Evolutionary conservation across 2,797 vertebrate genomes (phyloP).

Genomic region (Salarias fasciatus): DNA sequence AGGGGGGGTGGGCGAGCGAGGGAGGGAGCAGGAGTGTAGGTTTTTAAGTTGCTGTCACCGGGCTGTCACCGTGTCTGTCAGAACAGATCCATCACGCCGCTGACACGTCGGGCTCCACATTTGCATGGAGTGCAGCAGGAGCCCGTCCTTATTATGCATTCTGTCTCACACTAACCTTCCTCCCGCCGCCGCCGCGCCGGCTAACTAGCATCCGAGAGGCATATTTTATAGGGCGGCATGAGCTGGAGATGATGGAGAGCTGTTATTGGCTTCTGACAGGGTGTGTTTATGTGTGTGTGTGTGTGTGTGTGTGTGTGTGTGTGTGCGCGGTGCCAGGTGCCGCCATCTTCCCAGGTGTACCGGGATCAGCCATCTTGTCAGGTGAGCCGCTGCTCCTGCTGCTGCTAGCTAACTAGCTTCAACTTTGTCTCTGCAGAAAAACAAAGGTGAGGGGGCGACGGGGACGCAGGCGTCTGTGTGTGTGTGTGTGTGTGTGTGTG

Average conservation of each 20-base stretch:
- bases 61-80: conserved; percentile 83
- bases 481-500: conserved; percentile 14
- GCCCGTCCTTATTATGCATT: conserved; percentile 73
- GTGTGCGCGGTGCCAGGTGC: conserved; percentile 5
- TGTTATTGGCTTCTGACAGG: conserved; percentile 50
- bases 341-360: conserved; percentile 72
- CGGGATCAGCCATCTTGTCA: conserved; percentile 68
- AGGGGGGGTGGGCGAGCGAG: conserved; percentile 29
- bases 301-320: not conserved
- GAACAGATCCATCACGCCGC: conserved; percentile 82
- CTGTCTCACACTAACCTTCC: conserved; percentile 72
- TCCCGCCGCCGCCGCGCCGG: conserved; percentile 54
- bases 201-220: conserved; percentile 68
- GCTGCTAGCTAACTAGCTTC: conserved; percentile 46
- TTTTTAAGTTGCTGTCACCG: conserved; percentile 81
- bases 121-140: conserved; percentile 79
- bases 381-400: conserved; percentile 45
- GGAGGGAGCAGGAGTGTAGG: conserved; percentile 56
- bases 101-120: conserved; percentile 79
- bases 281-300: conserved; percentile 19
- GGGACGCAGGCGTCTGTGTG: conserved; percentile 22
- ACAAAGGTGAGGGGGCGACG: conserved; percentile 39
- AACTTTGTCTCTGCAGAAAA: conserved; percentile 45
- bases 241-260: conserved; percentile 65
- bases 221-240: conserved; percentile 60